A percentile compares a stretch with the other conserved stretches of the same genome.
phyloP scores from a whole-genome alignment of 1,140 invertebrate genomes.

The Atta cephalotes region DNA sequence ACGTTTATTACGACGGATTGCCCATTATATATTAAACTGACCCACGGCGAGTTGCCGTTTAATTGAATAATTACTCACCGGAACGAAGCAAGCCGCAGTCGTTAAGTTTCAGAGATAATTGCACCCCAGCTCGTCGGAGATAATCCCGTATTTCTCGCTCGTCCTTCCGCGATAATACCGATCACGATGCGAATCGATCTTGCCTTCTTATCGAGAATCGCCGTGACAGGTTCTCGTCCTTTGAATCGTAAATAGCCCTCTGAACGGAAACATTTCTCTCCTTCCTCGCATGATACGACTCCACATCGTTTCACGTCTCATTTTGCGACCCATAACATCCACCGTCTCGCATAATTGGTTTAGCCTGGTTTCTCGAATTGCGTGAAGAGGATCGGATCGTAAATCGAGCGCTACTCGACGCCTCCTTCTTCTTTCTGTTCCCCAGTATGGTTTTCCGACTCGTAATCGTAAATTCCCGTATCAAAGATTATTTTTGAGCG shows the following conservation, averaged over 20 bases:
- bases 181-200: slow-evolving; percentile 25
- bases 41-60: slow-evolving; percentile 32
- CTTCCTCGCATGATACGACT: slow-evolving; percentile 54
- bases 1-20: slow-evolving; percentile 6
- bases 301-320: slow-evolving; percentile 59
- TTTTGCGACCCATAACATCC: slow-evolving; percentile 34
- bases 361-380: slow-evolving; percentile 27
- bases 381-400: background rate
- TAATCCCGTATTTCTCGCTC: slow-evolving; percentile 52
- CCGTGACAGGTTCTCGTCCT: slow-evolving; percentile 22
- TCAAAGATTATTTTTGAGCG: too few species aligned
- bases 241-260: slow-evolving; percentile 13
- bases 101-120: slow-evolving; percentile 69
- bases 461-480: too few species aligned
- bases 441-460: too few species aligned
- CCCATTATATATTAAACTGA: slow-evolving; percentile 39
- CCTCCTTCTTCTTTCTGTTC: too few species aligned
- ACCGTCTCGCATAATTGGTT: slow-evolving; percentile 4
- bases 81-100: slow-evolving; percentile 52
- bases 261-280: slow-evolving; percentile 49
- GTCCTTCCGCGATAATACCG: slow-evolving; percentile 26
- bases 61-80: slow-evolving; percentile 73
- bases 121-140: slow-evolving; percentile 50
- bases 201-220: slow-evolving; percentile 24
- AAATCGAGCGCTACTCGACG: background rate